A percentile compares a stretch with the other conserved stretches of the same genome.
phyloP scores from a whole-genome alignment of 2,797 vertebrate species.

The Macropus fuliginosus region DNA sequence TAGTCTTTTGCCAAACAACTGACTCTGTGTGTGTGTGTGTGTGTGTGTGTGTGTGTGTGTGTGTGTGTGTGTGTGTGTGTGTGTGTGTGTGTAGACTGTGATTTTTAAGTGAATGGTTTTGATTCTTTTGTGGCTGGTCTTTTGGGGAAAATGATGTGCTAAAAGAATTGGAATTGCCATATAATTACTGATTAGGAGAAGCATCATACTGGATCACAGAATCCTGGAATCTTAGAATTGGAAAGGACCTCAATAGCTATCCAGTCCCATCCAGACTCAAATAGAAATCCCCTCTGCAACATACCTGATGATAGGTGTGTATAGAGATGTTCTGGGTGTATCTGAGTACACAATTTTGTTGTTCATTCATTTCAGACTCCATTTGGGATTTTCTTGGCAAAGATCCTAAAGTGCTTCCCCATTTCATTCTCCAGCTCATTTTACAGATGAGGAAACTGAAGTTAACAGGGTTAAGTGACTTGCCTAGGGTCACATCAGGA shows the following conservation, averaged over 20 bases:
- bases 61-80: neutral
- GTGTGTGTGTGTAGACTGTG: neutral
- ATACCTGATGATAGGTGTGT: neutral
- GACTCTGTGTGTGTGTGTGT: neutral
- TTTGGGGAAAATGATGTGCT: neutral
- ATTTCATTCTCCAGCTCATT: neutral
- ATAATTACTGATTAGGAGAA: neutral
- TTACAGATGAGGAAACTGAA: neutral
- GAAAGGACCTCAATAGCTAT: neutral
- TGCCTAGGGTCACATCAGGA: neutral
- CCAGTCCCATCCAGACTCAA: neutral
- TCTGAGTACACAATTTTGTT: neutral
- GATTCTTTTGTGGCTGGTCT: slow-evolving; percentile 1
- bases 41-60: neutral
- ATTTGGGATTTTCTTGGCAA: neutral
- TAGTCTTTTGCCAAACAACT: slow-evolving; percentile 27
- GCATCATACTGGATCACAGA: neutral
- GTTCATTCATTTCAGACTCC: neutral
- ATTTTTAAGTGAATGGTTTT: neutral
- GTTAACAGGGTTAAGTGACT: neutral
- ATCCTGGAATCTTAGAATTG: neutral
- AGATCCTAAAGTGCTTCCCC: neutral
- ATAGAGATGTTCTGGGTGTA: neutral
- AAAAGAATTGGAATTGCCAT: neutral
- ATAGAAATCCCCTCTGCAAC: no score